These are phyloP conservation scores for Catocala nupta DNA, from an alignment of 2,888 invertebrate species.

Conservation along the genomic window DNA sequence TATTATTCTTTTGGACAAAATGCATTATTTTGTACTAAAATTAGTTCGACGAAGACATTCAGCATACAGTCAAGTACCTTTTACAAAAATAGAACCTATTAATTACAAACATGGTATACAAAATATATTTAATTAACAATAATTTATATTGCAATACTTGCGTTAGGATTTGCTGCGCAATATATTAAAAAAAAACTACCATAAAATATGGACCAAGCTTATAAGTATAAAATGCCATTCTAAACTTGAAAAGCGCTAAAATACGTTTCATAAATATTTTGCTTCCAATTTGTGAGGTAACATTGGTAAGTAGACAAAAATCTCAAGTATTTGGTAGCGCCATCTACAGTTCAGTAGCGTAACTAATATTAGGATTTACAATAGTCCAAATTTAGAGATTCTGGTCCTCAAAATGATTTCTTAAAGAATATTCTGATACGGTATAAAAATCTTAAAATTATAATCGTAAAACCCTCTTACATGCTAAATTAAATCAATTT, in stretches of 20 bases:
- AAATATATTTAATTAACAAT: neutral
- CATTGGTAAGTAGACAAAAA: neutral
- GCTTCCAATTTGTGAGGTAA: neutral
- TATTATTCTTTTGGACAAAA: neutral
- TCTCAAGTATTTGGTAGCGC: constrained; percentile 11
- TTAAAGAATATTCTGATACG: neutral
- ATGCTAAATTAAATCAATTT: neutral
- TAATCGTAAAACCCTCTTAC: neutral
- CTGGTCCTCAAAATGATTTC: neutral
- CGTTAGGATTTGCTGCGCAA: no score
- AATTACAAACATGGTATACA: neutral
- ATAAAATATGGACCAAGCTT: neutral
- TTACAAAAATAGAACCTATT: neutral
- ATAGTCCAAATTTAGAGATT: neutral
- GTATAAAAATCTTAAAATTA: constrained; percentile 6
- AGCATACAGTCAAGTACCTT: neutral
- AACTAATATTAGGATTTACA: constrained; percentile 7
- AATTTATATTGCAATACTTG: neutral
- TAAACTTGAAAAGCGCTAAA: neutral
- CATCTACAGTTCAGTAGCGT: constrained; percentile 29
- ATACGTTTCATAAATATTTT: neutral
- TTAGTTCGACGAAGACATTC: neutral
- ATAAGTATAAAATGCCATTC: neutral
- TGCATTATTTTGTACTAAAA: neutral
- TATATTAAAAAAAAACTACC: no score